Base-by-base conservation (phyloP, 2,797 vertebrate species). In the Siniperca obscura region DNA sequence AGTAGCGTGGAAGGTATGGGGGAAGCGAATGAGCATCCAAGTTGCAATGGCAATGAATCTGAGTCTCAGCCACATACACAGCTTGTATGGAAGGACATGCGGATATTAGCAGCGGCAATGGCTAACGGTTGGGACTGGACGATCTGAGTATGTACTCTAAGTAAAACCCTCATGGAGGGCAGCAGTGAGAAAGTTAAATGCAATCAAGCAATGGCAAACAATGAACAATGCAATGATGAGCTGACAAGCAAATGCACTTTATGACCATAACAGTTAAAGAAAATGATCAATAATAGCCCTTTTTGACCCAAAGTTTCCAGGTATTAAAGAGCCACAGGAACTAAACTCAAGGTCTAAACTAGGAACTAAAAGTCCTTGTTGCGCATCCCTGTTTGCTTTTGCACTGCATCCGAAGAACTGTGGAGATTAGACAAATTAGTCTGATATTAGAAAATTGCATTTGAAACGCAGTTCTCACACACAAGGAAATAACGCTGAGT, bases 51-150 rank as follows among this genome's bases (percentile, higher is more conserved):
- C 57, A 30, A 90, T 90, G 89, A 87, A 79, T 59, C 76, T 0
- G 72, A 81, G 64, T 72, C 81, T 89, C 77, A 87, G 84, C 69
- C 59, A 82, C 79, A 88, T 7, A 88, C 70, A 88, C 71, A 86
- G 86, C 89, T 74, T 48, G 68, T 78, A 90, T 88, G 87, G 59
- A 69, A 82, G 82, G 80, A 88, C 87, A 91, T 92, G 93, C 91
- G 40, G 62, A 86, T 76, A 83, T 76, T 81, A 87, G 84, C 80
- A 84, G 84, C 82, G 25, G 66, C 48, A n/a, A 81, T 82, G 75
- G 73, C 80, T 36, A 83, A 86, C 14, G 4, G 78, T 81, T 79
- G 34, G 73, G 34, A 86, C 65, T 44, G 60, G 38, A 85, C 65
- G 5, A 30, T 81, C 78, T 68, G 67, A 81, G 79, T 72, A 86